Evolutionary conservation across 1,140 invertebrate species (phyloP), one percentile per base, ranked within the genome.

Genomic region (Aporrectodea caliginosa): DNA sequence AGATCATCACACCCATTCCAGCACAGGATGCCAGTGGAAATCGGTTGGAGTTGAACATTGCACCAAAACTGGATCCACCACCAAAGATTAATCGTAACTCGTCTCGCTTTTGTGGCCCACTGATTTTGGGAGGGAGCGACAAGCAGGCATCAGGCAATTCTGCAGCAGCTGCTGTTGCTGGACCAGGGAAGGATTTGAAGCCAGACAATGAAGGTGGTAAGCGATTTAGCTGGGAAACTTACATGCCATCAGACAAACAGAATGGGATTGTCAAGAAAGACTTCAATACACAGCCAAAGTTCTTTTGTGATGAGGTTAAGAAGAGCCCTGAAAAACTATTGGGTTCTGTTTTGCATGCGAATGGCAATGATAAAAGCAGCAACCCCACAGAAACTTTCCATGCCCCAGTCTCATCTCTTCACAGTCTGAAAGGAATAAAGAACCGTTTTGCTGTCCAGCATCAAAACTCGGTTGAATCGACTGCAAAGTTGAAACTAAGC

Each of bases 61-160:
- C 83, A 6, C 85, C 85, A 30, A 85, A 84, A 68, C 79, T 86
- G 1, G 84, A 84, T 43, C 85, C 85, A 1, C 85, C 85, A 12
- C 84, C 85, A 75, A 83, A 75, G 80, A 78, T 77, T 74, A 81
- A 75, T 29, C 73, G 80, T 2, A 29, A 35, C 12, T 77, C 74
- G 14, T 33, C 70, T 68, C 79, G 79, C 31, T 6, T 58, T 58
- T 22, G 6, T 6, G 43, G 43, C 6, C 43, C 6, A 22, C 6
- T 22, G 43, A 12, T 22, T 58, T 6, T 22, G 43, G 6, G 6
- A 58, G 43, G 6, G 6, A 58, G 22, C 43, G 43, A 22, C 43
- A 58, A 58, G 22, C 43, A 6, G 6, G 22, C 43, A 6, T 6
- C 43, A 6, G 22, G 6, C 6, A 58, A 58, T 58, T 58, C 43